Conservation (phyloP, 2,113 vertebrate species). For the Tinamus guttatus region DNA sequence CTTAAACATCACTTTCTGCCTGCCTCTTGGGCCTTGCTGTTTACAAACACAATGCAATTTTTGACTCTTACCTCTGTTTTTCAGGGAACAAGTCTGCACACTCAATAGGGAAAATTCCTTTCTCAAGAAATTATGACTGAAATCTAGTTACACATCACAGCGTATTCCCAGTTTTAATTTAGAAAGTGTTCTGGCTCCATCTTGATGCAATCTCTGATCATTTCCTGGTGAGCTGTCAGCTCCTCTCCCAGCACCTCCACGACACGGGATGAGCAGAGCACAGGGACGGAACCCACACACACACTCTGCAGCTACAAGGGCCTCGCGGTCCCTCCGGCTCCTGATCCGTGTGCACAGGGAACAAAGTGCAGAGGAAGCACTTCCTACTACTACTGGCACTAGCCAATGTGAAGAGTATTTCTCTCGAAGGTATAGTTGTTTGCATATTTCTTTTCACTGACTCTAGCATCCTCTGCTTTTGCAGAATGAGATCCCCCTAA, state of each 20-base stretch:
- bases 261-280: neutral
- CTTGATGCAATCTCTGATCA: neutral
- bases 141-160: conserved; percentile 17
- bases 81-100: neutral
- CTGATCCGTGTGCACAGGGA: neutral
- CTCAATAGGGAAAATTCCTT: neutral
- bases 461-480: neutral
- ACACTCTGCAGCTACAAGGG: neutral
- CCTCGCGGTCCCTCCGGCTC: neutral
- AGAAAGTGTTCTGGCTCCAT: neutral
- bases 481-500: neutral
- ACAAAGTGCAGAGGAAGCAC: neutral
- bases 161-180: neutral
- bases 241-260: neutral
- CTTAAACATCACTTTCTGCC: neutral
- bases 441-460: neutral
- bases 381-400: neutral
- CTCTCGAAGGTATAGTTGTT: neutral
- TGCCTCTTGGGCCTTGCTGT: neutral
- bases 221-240: neutral
- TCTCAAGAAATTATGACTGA: neutral
- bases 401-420: neutral
- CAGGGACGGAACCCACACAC: neutral
- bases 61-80: neutral
- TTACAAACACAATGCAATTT: neutral